Evolutionary conservation across 2,888 invertebrate species (phyloP), one percentile per base, ranked within the genome.

Genomic region (Metalampra italica): DNA sequence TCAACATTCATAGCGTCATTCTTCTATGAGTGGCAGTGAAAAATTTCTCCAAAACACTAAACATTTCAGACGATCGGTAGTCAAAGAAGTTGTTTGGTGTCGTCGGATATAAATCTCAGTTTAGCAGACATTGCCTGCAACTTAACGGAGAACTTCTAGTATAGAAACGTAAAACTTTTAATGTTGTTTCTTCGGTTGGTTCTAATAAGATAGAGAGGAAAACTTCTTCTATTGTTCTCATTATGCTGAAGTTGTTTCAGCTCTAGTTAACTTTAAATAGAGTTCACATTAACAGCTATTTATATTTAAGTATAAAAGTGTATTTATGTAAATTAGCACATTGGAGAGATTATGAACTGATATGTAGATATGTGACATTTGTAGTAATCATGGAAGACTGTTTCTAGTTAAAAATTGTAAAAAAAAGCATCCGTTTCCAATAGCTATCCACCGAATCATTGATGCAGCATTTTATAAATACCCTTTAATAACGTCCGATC

Each of bases 81-180:
- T 78, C 73, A 77, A 77, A 75, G 74, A 75, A 74, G 67, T 76
- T 71, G 68, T 76, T 74, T 75, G 72, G n/a, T n/a, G n/a, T n/a
- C n/a, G n/a, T n/a, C 71, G 69, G 71, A 74, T 76, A 82, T 82
- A 82, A 84, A 81, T 83, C 80, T 78, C 68, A 73, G 71, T 78
- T 79, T 77, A 76, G 75, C 72, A 68, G 72, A 73, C 77, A 78
- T 78, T 76, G 74, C 71, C 66, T 68, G 57, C 67, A 69, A 70
- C 64, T 67, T 67, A 69, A 70, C 66, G 67, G 66, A 54, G 69
- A 78, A 69, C 70, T 71, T 60, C 54, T 69, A 36, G 41, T 72
- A 81, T n/a, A 78, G 81, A 80, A 80, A 77, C 71, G 68, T 57
- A 66, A 56, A 81, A 82, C 75, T 85, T 83, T 79, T 81, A 83